Evolutionary conservation across 2,113 vertebrate species (phyloP), one percentile per base, ranked within the genome.

Genomic region (Labrus mixtus): DNA sequence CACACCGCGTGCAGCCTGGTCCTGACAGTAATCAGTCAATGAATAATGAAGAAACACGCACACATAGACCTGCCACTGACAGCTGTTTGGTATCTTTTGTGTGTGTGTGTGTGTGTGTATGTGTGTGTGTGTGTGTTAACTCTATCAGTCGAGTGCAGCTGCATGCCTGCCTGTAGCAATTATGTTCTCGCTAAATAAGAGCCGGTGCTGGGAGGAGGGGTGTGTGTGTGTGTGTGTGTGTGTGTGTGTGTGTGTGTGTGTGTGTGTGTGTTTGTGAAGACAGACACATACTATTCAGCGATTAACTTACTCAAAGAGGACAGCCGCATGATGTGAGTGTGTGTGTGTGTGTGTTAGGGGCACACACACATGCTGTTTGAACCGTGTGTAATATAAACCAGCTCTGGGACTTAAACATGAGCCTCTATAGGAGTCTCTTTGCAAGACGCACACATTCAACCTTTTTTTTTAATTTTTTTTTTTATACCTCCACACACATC

Each of bases 61-160:
- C 71, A 76, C 59, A 68, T 54, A 68, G 75, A 84, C 53, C 79
- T 88, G 72, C 68, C 82, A 81, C 36, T 82, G 85, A 85, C 88
- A 89, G 87, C 87, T 91, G 89, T 88, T 81, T 88, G 79, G 86
- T 78, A 69, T 87, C 78, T 88, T 60, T n/a, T n/a, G n/a, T n/a
- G n/a, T 89, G 84, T 92, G 91, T 89, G 87, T 82, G 88, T 73
- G 61, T 81, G 87, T 83, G 88, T 73, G 61, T 81, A n/a, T n/a
- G n/a, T n/a, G n/a, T 83, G 46, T 89, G 84, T 92, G 89, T 89
- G 87, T 83, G 88, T 73, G 61, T 82, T 83, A 80, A 89, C 89
- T 88, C 88, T 93, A 88, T 90, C 89, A 83, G 85, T 78, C 22
- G 68, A 82, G 82, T 90, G 88, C 92, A 94, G 92, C 94, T 93